A percentile compares a stretch with the other conserved stretches of the same genome.
Evolutionary conservation across 2,797 vertebrate genomes (phyloP).

Genomic region (Morelia viridis): DNA sequence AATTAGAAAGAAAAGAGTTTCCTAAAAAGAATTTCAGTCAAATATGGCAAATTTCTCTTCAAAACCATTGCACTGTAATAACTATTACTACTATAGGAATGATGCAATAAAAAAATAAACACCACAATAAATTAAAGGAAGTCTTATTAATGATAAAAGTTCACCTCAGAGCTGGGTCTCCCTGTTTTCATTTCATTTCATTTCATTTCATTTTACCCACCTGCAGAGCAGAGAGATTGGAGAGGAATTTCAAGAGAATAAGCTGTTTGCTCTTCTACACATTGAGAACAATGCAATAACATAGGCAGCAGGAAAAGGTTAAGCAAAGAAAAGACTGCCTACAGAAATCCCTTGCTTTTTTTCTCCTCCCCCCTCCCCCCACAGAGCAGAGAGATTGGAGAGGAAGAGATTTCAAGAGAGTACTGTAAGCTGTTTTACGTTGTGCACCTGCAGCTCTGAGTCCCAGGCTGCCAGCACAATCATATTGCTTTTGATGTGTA

Average conservation of each 20-base stretch:
- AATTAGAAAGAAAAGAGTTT: neutral
- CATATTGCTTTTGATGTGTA: neutral
- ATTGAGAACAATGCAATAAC: neutral
- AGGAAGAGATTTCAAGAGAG: neutral
- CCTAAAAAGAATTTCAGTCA: neutral
- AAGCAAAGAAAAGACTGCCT: no score
- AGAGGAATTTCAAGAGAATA: neutral
- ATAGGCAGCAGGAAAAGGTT: neutral
- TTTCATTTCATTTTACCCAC: neutral
- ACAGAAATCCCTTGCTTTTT: neutral
- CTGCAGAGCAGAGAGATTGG: neutral
- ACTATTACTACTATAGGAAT: neutral
- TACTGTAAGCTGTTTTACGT: neutral
- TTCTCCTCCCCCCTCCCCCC: neutral
- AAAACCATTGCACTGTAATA: neutral
- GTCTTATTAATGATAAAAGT: neutral
- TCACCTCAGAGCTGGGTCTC: no score
- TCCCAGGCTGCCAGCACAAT: neutral
- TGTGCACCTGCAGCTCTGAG: neutral
- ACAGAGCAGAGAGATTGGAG: neutral
- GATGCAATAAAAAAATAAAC: neutral
- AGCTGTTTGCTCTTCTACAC: neutral
- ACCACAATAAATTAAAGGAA: neutral
- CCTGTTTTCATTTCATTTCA: no score
- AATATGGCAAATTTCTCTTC: neutral